Percentiles rank a stretch among this genome's conserved stretches.
phyloP scores from a whole-genome alignment of 2,797 vertebrate genomes.

The Gallirallus australis region DNA sequence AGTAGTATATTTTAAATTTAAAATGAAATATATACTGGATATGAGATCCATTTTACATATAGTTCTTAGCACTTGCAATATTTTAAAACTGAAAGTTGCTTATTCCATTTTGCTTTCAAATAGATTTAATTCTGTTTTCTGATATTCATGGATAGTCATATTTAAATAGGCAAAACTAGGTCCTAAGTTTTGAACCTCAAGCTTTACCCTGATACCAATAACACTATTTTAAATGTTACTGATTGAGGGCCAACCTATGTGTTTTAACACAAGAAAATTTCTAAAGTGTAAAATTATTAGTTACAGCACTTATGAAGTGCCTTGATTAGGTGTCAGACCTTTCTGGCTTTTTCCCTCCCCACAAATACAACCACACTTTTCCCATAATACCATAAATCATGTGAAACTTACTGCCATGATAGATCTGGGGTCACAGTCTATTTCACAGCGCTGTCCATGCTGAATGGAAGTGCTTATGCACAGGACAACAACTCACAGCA shows the following conservation, averaged over 20 bases:
- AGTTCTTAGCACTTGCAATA: background rate
- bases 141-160: background rate
- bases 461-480: background rate
- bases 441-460: background rate
- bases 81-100: background rate
- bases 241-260: background rate
- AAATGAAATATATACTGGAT: background rate
- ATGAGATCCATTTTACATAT: background rate
- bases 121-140: background rate
- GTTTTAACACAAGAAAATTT: background rate
- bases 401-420: background rate
- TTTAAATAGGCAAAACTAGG: background rate
- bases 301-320: background rate
- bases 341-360: background rate
- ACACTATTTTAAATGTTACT: background rate
- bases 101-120: background rate
- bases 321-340: background rate
- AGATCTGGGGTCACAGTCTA: background rate
- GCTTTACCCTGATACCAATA: background rate
- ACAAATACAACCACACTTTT: background rate
- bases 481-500: background rate
- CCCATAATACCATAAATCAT: background rate
- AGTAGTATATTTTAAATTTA: background rate
- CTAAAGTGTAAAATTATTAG: background rate
- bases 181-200: background rate